Percentiles rank a stretch among this genome's conserved stretches.
Conservation (phyloP, 2,113 vertebrate species). For the Embiotoca jacksoni region DNA sequence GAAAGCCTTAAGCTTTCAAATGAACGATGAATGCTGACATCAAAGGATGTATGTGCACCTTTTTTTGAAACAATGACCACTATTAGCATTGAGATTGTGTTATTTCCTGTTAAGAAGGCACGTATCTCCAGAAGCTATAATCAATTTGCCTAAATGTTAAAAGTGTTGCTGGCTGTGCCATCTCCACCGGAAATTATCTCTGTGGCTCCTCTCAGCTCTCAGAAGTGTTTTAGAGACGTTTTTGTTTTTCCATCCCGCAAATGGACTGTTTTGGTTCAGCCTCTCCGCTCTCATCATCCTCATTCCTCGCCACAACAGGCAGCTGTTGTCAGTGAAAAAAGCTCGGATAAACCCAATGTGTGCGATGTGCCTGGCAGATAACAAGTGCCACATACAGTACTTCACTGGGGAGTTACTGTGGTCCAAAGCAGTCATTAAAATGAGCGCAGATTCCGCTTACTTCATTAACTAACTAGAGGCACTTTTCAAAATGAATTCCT, state of each 20-base stretch:
- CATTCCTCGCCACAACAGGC: slow-evolving; percentile 17
- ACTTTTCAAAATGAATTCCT: slow-evolving; percentile 17
- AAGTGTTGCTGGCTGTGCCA: slow-evolving; percentile 11
- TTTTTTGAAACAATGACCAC: slow-evolving; percentile 32
- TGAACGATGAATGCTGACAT: slow-evolving; percentile 43
- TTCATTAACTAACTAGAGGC: slow-evolving; percentile 16
- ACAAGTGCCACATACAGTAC: slow-evolving; percentile 23
- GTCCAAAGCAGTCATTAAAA: slow-evolving; percentile 34
- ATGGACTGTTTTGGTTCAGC: slow-evolving; percentile 3
- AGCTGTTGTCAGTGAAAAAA: slow-evolving; percentile 25
- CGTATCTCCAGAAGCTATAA: neutral
- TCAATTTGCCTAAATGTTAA: neutral
- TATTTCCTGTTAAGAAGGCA: neutral
- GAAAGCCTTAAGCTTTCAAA: slow-evolving; percentile 50
- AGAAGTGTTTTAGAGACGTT: neutral
- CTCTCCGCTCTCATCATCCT: slow-evolving; percentile 21
- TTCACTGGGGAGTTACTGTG: slow-evolving; percentile 11
- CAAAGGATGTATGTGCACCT: slow-evolving; percentile 39
- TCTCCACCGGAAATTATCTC: slow-evolving; percentile 3
- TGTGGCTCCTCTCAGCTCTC: slow-evolving; percentile 16
- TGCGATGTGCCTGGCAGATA: slow-evolving; percentile 5
- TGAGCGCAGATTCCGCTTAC: neutral
- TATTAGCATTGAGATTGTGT: neutral
- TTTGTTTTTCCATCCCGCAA: neutral
- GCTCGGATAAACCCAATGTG: slow-evolving; percentile 10